phyloP scores from a whole-genome alignment of 2,113 vertebrate genomes.

The Nannospalax galili region DNA sequence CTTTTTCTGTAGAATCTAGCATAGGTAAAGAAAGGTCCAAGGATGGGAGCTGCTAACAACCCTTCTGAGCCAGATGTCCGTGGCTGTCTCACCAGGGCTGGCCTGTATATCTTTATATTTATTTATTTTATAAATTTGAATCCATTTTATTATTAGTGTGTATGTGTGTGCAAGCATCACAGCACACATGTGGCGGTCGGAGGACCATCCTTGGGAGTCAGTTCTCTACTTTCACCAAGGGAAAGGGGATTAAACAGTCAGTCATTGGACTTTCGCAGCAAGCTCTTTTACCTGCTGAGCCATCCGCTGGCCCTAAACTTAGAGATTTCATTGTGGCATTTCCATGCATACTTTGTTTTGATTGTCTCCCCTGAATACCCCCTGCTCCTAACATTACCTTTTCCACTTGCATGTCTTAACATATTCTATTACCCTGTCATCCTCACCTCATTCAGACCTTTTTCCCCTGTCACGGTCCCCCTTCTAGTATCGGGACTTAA shows the following conservation, averaged over 20 bases:
- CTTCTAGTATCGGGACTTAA: not conserved
- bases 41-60: not conserved
- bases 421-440: not conserved
- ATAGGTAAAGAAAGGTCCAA: not conserved
- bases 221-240: not conserved
- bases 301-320: not conserved
- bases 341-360: not conserved
- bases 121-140: not conserved
- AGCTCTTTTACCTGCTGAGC: not conserved
- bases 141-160: not conserved
- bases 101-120: not conserved
- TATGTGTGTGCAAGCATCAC: not conserved
- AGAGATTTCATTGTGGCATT: not conserved
- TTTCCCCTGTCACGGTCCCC: not conserved
- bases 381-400: not conserved
- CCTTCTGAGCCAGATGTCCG: not conserved
- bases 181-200: not conserved
- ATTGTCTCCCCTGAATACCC: not conserved
- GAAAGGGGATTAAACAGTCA: too few relatives aligned
- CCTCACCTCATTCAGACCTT: not conserved
- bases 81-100: not conserved
- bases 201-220: not conserved
- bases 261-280: not conserved
- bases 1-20: not conserved
- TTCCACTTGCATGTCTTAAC: not conserved